phyloP scores from a whole-genome alignment of 2,888 invertebrate genomes.

The Epirrita christyi region DNA sequence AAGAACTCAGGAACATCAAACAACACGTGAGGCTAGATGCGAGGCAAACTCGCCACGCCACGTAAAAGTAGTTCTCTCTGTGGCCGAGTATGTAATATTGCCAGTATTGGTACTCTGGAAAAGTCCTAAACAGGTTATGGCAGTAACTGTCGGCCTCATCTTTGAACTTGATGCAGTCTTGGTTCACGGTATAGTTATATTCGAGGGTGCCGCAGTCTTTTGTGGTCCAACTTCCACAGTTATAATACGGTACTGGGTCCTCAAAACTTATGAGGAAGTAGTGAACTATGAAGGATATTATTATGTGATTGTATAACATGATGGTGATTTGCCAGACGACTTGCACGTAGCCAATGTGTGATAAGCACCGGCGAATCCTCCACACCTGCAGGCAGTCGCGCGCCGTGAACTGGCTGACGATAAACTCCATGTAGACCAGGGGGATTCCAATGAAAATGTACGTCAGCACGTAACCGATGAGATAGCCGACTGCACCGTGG shows the following conservation, averaged over 20 bases:
- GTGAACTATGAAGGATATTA: constrained; percentile 61
- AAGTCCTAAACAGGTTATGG: constrained; percentile 52
- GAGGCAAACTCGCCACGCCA: constrained; percentile 68
- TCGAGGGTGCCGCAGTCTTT: constrained; percentile 55
- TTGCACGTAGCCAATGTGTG: constrained; percentile 65
- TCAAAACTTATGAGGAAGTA: constrained; percentile 74
- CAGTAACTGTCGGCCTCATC: constrained; percentile 50
- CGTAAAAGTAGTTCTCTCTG: constrained; percentile 30
- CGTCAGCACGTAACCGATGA: constrained; percentile 45
- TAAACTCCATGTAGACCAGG: constrained; percentile 69
- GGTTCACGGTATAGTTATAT: constrained; percentile 63
- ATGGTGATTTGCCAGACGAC: constrained; percentile 58
- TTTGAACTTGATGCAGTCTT: constrained; percentile 57
- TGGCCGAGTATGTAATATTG: constrained; percentile 48
- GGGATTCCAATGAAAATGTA: constrained; percentile 65
- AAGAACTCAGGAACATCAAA: constrained; percentile 56
- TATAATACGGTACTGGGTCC: constrained; percentile 63
- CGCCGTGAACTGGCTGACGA: constrained; percentile 69
- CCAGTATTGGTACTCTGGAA: constrained; percentile 73
- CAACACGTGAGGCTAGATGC: constrained; percentile 56
- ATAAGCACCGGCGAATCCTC: constrained; percentile 61
- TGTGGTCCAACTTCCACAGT: constrained; percentile 62
- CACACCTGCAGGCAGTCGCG: constrained; percentile 69
- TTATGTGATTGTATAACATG: constrained; percentile 55
- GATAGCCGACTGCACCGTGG: constrained; percentile 56